Evolutionary conservation across 2,113 vertebrate genomes (phyloP).

Genomic region (Scomber japonicus): DNA sequence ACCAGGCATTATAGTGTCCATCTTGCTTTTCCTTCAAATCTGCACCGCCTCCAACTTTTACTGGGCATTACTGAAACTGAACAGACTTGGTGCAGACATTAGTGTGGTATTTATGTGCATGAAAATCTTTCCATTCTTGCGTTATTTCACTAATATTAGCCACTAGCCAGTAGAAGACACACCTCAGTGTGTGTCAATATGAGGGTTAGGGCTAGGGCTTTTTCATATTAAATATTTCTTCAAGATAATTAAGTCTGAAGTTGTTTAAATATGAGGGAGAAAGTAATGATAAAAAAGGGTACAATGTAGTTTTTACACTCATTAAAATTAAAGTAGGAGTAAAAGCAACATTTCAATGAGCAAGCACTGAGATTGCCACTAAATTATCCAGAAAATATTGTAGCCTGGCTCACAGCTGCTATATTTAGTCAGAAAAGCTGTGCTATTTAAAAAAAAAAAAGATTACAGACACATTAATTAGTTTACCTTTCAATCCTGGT

Average conservation of each 20-base stretch:
- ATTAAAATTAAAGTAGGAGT: background rate
- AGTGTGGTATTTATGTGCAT: background rate
- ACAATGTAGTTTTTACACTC: background rate
- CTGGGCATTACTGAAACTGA: background rate
- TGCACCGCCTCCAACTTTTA: background rate
- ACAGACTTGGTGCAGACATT: background rate
- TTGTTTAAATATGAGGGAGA: background rate
- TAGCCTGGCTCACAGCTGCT: background rate
- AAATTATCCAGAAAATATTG: conserved; percentile 17
- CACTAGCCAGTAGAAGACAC: background rate
- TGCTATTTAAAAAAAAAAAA: conserved; percentile 1
- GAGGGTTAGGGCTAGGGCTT: too few relatives aligned
- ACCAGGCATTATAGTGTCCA: background rate
- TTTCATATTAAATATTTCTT: conserved; percentile 4
- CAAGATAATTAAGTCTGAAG: conserved; percentile 26
- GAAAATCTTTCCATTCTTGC: background rate
- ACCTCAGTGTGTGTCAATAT: background rate
- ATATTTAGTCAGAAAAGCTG: conserved; percentile 22
- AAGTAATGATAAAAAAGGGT: background rate
- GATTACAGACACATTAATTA: conserved; percentile 6
- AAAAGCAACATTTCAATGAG: conserved; percentile 12
- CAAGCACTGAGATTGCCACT: conserved; percentile 21
- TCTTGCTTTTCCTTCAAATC: background rate
- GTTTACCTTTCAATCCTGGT: conserved; percentile 1
- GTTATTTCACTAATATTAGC: background rate